Conservation (phyloP, 2,888 invertebrate species). For the Ochropleura plecta region DNA sequence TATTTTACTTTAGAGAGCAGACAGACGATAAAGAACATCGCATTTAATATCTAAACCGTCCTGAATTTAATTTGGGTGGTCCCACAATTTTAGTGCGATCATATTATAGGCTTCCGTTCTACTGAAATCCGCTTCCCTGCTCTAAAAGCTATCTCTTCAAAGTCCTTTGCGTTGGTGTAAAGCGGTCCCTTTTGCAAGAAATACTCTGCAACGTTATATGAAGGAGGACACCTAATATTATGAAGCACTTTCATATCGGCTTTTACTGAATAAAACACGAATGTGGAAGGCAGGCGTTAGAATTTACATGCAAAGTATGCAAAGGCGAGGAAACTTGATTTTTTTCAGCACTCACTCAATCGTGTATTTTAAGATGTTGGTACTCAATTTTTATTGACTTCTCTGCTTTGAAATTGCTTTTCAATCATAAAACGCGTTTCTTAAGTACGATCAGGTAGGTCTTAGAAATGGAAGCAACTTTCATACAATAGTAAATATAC, state of each 20-base stretch:
- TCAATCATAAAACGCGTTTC: slow-evolving; percentile 30
- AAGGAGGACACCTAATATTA: slow-evolving; percentile 76
- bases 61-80: slow-evolving; percentile 62
- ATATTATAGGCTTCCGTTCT: slow-evolving; percentile 59
- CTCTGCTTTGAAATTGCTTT: slow-evolving; percentile 17
- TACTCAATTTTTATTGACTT: slow-evolving; percentile 25
- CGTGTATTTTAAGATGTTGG: slow-evolving; percentile 42
- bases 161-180: slow-evolving; percentile 75
- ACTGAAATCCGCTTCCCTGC: slow-evolving; percentile 67
- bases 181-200: slow-evolving; percentile 75
- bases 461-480: slow-evolving; percentile 27
- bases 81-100: slow-evolving; percentile 57
- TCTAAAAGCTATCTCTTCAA: slow-evolving; percentile 71
- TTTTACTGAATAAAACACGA: slow-evolving; percentile 68
- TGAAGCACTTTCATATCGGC: slow-evolving; percentile 73
- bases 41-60: slow-evolving; percentile 39
- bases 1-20: slow-evolving; percentile 8
- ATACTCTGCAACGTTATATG: slow-evolving; percentile 73
- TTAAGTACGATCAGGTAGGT: slow-evolving; percentile 6
- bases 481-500: slow-evolving; percentile 7
- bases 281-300: slow-evolving; percentile 53
- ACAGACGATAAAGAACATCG: slow-evolving; percentile 16
- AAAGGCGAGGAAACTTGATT: slow-evolving; percentile 60
- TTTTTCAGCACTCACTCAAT: slow-evolving; percentile 50
- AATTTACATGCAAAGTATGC: slow-evolving; percentile 69